phyloP scores from a whole-genome alignment of 2,888 invertebrate genomes.

The Andrena chrysosceles region DNA sequence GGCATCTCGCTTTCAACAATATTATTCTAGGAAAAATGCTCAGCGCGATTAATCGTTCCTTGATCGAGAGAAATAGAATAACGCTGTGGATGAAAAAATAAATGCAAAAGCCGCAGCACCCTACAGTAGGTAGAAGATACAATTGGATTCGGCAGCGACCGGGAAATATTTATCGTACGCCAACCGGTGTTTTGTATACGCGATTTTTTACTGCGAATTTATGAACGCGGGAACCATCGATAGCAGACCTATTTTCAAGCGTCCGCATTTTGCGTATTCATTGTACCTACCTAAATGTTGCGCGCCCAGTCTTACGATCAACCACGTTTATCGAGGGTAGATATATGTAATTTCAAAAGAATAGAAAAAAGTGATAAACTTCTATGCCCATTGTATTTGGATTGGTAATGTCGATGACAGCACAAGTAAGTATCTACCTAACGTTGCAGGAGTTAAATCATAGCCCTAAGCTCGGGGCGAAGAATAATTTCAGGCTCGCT shows the following conservation, averaged over 20 bases:
- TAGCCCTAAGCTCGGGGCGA: too few relatives aligned
- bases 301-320: constrained; percentile 3
- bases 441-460: too few relatives aligned
- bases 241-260: constrained; percentile 66
- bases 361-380: background rate
- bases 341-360: background rate
- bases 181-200: constrained; percentile 61
- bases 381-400: background rate
- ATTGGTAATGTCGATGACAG: background rate
- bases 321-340: background rate
- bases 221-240: constrained; percentile 58
- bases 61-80: constrained; percentile 5
- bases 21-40: background rate
- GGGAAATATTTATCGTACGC: constrained; percentile 61
- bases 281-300: background rate
- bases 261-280: constrained; percentile 40
- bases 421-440: too few relatives aligned
- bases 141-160: constrained; percentile 59
- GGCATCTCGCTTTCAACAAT: background rate
- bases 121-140: constrained; percentile 28
- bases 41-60: background rate
- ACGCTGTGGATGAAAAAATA: constrained; percentile 39
- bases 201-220: constrained; percentile 62
- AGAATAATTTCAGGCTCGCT: background rate
- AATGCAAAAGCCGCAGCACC: constrained; percentile 33